Conservation (phyloP, 92 coral and sea anemone genomes). For the Paragorgia papillata region DNA sequence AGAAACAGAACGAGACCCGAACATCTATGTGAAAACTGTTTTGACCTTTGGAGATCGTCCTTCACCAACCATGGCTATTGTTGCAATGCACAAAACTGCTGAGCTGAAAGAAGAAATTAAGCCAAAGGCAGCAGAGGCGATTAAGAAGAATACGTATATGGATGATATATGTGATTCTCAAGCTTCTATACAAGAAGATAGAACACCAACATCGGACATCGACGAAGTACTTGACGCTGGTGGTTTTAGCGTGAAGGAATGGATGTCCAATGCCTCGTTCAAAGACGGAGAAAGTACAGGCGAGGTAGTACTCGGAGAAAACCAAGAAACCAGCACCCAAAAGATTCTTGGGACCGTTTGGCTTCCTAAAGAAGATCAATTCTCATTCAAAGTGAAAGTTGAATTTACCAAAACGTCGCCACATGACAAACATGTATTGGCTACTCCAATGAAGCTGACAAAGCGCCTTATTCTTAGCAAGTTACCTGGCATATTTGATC, state of each 20-base stretch:
- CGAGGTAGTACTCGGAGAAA: slow-evolving; percentile 6
- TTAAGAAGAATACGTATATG: slow-evolving; percentile 1
- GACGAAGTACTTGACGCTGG: slow-evolving; percentile 18
- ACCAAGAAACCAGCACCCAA: background rate
- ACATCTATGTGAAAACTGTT: slow-evolving; percentile 44
- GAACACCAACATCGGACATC: background rate
- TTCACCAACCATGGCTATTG: slow-evolving; percentile 1
- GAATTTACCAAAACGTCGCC: background rate
- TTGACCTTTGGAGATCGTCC: slow-evolving; percentile 55
- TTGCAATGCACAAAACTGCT: background rate
- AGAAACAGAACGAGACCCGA: slow-evolving; percentile 45
- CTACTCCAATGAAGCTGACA: slow-evolving; percentile 9
- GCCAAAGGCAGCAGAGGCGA: background rate
- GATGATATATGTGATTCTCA: slow-evolving; percentile 31
- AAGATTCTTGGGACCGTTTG: slow-evolving; percentile 46
- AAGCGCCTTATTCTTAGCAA: slow-evolving; percentile 52
- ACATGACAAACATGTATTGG: background rate
- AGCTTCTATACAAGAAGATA: background rate
- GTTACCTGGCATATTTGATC: slow-evolving; percentile 60
- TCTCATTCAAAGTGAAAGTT: slow-evolving; percentile 36
- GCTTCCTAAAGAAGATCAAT: slow-evolving; percentile 46
- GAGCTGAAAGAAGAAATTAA: background rate
- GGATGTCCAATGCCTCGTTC: slow-evolving; percentile 6
- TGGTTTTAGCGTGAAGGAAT: slow-evolving; percentile 10
- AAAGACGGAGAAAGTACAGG: slow-evolving; percentile 13